Evolutionary conservation across 2,113 vertebrate species (phyloP).

Genomic region (Zosterops lateralis): DNA sequence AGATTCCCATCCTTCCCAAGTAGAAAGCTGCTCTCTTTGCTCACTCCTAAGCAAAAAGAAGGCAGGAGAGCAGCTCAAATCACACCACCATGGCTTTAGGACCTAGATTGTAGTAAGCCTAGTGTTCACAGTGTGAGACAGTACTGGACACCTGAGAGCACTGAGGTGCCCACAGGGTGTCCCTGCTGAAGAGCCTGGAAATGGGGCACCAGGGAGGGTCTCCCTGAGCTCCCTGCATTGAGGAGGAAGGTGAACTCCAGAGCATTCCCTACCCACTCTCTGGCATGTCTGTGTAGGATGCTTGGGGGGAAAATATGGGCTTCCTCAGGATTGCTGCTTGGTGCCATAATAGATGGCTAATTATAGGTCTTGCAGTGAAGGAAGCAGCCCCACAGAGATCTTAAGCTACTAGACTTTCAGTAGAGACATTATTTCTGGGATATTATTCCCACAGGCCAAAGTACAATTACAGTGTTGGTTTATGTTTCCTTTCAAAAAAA

Average conservation of each 20-base stretch:
- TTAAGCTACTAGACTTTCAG: conserved; percentile 25
- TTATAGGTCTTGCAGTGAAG: conserved; percentile 41
- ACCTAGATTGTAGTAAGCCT: neutral
- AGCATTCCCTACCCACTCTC: neutral
- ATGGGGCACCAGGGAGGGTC: neutral
- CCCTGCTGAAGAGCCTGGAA: neutral
- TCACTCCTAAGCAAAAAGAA: neutral
- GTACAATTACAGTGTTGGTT: neutral
- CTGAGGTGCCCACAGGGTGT: accelerated
- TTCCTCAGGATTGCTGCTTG: conserved; percentile 24
- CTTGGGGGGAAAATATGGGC: neutral
- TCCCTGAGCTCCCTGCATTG: neutral
- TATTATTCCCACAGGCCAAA: conserved; percentile 50
- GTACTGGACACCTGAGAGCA: neutral
- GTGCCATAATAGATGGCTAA: conserved; percentile 24
- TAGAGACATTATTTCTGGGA: neutral
- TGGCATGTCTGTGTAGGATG: neutral
- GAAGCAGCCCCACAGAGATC: conserved; percentile 19
- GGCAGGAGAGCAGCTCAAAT: neutral
- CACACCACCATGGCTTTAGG: neutral
- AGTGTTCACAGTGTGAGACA: neutral
- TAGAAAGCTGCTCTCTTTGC: neutral
- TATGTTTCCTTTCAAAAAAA: neutral
- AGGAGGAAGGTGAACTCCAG: neutral
- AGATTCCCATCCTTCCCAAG: neutral